Evolutionary conservation across 2,888 invertebrate species (phyloP), one percentile per base, ranked within the genome.

Genomic region (Melinaea marsaeus): DNA sequence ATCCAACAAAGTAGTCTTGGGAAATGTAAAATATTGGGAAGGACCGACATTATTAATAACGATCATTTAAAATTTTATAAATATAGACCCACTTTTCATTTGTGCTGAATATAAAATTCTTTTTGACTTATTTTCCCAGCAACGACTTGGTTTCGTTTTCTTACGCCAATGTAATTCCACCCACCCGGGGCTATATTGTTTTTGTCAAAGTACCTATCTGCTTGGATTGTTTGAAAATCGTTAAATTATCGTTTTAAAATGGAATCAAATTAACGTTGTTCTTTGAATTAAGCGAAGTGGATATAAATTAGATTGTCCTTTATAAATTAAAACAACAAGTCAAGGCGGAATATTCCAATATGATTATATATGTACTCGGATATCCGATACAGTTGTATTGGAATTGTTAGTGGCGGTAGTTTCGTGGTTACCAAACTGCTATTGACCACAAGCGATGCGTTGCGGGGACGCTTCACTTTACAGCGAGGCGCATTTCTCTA

Each of bases 361-460:
- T n/a, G 54, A 42, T 55, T 55, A 33, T 37, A 48, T 60, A 45
- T 13, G 3, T 11, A 22, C 22, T 9, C 42, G 11, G 42, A 22
- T 22, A 22, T 22, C 22, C 51, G 35, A 32, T 57, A 60, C 22
- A 69, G 67, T 74, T 74, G 74, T 76, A 70, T 66, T 73, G 71
- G 69, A 71, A 78, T 78, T 75, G 78, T 81, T 79, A 77, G 80
- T 71, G 77, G 78, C 62, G 64, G 72, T 64, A 64, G 69, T 71
- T 73, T 73, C 74, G 74, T 68, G 75, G 71, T 71, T 71, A 67
- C 76, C 75, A 74, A 80, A 81, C 79, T 80, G 75, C 74, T 76
- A 67, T 71, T 71, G 70, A 78, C 84, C 83, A 75, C 84, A 75
- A 79, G 79, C 80, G 76, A 75, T 77, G 75, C 78, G 77, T 75